phyloP scores from a whole-genome alignment of 2,888 invertebrate species.

The Neria commutata region DNA sequence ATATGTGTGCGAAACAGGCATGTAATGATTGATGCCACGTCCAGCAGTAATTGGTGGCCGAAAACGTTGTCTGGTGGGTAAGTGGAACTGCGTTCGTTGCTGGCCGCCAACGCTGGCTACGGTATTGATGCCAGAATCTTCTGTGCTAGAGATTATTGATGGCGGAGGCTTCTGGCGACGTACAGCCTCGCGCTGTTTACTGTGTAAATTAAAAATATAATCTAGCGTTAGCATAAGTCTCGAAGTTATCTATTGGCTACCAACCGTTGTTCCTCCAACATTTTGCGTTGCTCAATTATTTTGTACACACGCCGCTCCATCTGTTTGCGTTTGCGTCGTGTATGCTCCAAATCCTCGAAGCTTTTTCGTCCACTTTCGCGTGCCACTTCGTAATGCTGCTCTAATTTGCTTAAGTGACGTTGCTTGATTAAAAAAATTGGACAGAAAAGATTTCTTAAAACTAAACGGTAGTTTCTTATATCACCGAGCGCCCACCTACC shows the following conservation, averaged over 20 bases:
- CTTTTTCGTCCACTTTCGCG: constrained; percentile 28
- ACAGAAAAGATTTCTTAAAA: neutral
- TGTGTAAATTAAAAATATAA: neutral
- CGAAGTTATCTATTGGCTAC: constrained; percentile 19
- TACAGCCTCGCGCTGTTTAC: neutral
- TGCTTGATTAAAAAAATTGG: neutral
- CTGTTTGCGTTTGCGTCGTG: constrained; percentile 31
- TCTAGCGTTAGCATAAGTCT: constrained; percentile 21
- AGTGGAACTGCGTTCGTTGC: neutral
- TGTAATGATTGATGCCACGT: constrained; percentile 31
- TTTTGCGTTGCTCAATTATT: constrained; percentile 13
- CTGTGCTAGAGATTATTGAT: neutral
- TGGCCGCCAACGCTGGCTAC: neutral
- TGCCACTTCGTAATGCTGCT: constrained; percentile 22
- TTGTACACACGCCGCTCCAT: constrained; percentile 22
- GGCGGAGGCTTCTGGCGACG: too few relatives aligned
- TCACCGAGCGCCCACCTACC: constrained; percentile 28
- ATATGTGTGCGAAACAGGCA: constrained; percentile 11
- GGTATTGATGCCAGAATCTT: neutral
- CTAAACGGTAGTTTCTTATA: neutral
- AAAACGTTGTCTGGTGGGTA: neutral
- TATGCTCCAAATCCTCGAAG: constrained; percentile 24
- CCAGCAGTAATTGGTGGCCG: constrained; percentile 12
- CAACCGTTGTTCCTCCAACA: neutral
- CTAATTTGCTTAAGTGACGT: constrained; percentile 26